phyloP scores from a whole-genome alignment of 1,140 invertebrate genomes.

The Euwallacea fornicatus region DNA sequence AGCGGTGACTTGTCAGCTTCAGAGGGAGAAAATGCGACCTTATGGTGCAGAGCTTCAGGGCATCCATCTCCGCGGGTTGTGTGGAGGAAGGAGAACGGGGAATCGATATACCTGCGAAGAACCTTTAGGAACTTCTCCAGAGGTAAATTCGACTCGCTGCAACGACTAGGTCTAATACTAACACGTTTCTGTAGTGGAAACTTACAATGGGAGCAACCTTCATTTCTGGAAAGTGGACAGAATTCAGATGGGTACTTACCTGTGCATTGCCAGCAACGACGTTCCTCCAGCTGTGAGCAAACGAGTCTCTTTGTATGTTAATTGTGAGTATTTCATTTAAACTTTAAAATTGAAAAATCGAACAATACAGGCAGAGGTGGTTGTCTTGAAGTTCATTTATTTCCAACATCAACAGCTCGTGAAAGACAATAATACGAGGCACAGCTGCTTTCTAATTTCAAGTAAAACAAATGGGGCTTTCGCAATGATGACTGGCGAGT shows the following conservation, averaged over 20 bases:
- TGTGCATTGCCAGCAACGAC: constrained; percentile 87
- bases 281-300: constrained; percentile 88
- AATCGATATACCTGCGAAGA: constrained; percentile 68
- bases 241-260: constrained; percentile 83
- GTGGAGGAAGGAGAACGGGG: constrained; percentile 71
- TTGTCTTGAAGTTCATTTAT: too few species aligned
- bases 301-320: constrained; percentile 80
- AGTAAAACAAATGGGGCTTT: too few species aligned
- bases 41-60: constrained; percentile 77
- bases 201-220: constrained; percentile 72
- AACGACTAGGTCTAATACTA: background rate
- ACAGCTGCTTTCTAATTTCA: too few species aligned
- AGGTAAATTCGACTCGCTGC: constrained; percentile 53
- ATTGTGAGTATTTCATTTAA: constrained; percentile 71
- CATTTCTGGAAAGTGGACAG: constrained; percentile 75
- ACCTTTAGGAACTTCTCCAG: constrained; percentile 64
- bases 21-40: constrained; percentile 78
- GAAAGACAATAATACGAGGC: too few species aligned
- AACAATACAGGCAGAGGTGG: background rate
- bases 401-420: too few species aligned
- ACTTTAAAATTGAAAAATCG: background rate
- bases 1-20: constrained; percentile 75
- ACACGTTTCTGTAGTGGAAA: constrained; percentile 62
- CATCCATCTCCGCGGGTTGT: constrained; percentile 71
- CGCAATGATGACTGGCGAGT: too few species aligned